These are phyloP conservation scores for Temnothorax nylanderi DNA, from an alignment of 1,140 invertebrate species.

Conservation along the genomic window DNA sequence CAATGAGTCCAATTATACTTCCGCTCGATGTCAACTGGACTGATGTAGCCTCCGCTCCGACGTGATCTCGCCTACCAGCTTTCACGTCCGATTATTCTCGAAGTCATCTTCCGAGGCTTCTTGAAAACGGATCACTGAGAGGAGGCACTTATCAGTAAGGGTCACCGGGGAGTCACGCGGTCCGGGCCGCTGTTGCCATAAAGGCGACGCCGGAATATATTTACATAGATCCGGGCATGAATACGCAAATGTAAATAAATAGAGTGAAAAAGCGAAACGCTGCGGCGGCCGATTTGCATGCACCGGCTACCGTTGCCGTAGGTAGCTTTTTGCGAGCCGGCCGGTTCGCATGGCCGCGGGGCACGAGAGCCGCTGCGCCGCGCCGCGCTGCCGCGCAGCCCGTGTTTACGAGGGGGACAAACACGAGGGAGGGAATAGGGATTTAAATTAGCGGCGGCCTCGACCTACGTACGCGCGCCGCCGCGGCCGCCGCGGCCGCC, in stretches of 20 bases:
- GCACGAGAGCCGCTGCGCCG: neutral
- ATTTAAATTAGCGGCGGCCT: conserved; percentile 60
- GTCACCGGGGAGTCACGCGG: conserved; percentile 31
- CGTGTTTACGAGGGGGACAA: conserved; percentile 54
- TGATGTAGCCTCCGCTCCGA: conserved; percentile 8
- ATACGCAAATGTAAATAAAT: conserved; percentile 63
- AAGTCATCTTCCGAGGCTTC: conserved; percentile 27
- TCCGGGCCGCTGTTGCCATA: conserved; percentile 16
- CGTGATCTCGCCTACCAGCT: conserved; percentile 22
- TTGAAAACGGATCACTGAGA: conserved; percentile 59
- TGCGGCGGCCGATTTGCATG: conserved; percentile 56
- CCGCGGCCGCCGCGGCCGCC: neutral
- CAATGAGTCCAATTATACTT: conserved; percentile 26
- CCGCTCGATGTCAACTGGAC: conserved; percentile 35
- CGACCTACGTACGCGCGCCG: conserved; percentile 52
- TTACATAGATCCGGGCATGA: conserved; percentile 58
- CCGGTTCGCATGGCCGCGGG: conserved; percentile 41
- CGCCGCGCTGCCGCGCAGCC: neutral
- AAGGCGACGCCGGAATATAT: conserved; percentile 57
- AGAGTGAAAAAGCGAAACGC: conserved; percentile 43
- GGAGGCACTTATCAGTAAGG: conserved; percentile 40
- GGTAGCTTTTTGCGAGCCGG: conserved; percentile 40
- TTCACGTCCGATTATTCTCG: conserved; percentile 41
- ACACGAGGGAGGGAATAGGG: conserved; percentile 44
- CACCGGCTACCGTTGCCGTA: conserved; percentile 55